phyloP scores from a whole-genome alignment of 2,113 vertebrate genomes.

The Heliornis fulica region DNA sequence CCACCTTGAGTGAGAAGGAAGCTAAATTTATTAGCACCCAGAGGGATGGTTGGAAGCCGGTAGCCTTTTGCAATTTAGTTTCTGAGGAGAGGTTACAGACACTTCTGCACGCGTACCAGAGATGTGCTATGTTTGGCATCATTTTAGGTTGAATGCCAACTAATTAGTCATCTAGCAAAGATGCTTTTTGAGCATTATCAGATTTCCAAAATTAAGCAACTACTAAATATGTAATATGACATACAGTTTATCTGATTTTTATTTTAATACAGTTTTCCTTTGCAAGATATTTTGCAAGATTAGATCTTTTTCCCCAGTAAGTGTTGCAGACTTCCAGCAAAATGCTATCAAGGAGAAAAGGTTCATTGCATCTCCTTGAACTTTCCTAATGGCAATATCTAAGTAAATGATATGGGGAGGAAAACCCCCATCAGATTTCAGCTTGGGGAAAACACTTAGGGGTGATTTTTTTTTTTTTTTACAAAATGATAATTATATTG shows the following conservation, averaged over 20 bases:
- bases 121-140: slow-evolving; percentile 57
- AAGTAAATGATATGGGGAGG: background rate
- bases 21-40: background rate
- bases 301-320: background rate
- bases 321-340: background rate
- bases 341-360: background rate
- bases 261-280: slow-evolving; percentile 30
- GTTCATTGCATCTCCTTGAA: background rate
- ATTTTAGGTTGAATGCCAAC: slow-evolving; percentile 62
- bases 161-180: slow-evolving; percentile 60
- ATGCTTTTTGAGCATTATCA: slow-evolving; percentile 61
- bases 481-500: background rate
- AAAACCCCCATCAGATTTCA: background rate
- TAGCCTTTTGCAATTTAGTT: slow-evolving; percentile 1
- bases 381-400: background rate
- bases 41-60: background rate
- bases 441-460: background rate
- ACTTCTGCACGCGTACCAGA: slow-evolving; percentile 27
- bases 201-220: slow-evolving; percentile 55
- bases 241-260: slow-evolving; percentile 11
- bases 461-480: background rate
- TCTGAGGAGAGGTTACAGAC: slow-evolving; percentile 26
- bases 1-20: background rate
- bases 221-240: slow-evolving; percentile 30
- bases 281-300: slow-evolving; percentile 23